These are phyloP conservation scores for Prosopocoilus inquinatus DNA, from an alignment of 2,888 invertebrate genomes.

Conservation along the genomic window DNA sequence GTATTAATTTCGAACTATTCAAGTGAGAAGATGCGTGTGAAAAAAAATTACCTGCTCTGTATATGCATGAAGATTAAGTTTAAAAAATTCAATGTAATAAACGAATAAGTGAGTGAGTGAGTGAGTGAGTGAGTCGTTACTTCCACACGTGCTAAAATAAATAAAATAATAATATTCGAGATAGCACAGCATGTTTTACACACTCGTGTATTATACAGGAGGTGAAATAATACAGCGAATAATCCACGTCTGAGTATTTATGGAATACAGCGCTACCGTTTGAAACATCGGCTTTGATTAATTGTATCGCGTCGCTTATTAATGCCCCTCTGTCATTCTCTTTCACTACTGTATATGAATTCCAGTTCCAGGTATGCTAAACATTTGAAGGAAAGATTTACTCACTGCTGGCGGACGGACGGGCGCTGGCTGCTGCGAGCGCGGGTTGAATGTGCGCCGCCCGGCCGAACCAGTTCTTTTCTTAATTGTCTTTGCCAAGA, in stretches of 20 bases:
- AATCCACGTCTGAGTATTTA: constrained; percentile 24
- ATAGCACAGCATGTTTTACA: too few relatives aligned
- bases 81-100: too few relatives aligned
- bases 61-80: too few relatives aligned
- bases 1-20: too few relatives aligned
- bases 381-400: constrained; percentile 28
- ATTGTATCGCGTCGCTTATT: constrained; percentile 28
- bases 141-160: too few relatives aligned
- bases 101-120: too few relatives aligned
- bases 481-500: constrained; percentile 14
- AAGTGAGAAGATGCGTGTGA: too few relatives aligned
- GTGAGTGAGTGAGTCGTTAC: too few relatives aligned
- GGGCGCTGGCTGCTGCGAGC: constrained; percentile 10
- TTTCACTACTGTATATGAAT: constrained; percentile 30
- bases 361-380: constrained; percentile 27
- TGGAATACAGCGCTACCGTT: constrained; percentile 30
- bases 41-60: too few relatives aligned
- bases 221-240: too few relatives aligned
- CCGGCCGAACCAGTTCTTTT: constrained; percentile 19
- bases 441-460: constrained; percentile 12
- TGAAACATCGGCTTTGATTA: constrained; percentile 28
- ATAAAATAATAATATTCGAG: too few relatives aligned
- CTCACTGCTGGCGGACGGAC: constrained; percentile 11
- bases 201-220: too few relatives aligned
- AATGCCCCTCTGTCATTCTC: constrained; percentile 30